phyloP scores from a whole-genome alignment of 2,797 vertebrate species.

The Muscicapa comitata region DNA sequence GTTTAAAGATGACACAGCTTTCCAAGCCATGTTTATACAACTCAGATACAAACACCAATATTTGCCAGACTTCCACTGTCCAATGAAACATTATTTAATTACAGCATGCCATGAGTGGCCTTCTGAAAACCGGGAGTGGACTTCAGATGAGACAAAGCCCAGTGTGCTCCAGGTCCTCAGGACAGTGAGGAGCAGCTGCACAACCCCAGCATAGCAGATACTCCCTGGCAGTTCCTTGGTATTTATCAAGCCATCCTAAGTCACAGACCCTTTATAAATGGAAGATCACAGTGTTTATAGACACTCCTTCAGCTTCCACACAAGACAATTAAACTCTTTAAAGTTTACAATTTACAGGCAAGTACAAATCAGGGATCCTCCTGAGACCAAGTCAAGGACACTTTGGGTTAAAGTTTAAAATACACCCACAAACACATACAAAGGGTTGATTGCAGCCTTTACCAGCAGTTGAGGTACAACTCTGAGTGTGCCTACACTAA shows the following conservation, averaged over 20 bases:
- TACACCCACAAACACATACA: background rate
- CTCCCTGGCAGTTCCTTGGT: background rate
- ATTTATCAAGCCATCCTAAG: background rate
- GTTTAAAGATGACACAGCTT: conserved; percentile 14
- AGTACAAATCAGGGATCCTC: background rate
- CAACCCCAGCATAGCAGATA: background rate
- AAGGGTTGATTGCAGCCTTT: background rate
- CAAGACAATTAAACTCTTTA: background rate
- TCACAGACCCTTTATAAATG: background rate
- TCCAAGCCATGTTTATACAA: conserved; percentile 42
- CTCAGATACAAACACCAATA: conserved; percentile 10
- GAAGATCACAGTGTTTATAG: background rate
- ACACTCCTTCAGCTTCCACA: background rate
- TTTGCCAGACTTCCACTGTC: background rate
- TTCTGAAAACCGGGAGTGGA: background rate
- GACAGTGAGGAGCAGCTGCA: background rate
- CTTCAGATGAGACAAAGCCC: background rate
- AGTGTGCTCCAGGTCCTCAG: background rate
- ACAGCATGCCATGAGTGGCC: background rate
- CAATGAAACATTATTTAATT: background rate
- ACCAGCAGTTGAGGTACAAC: background rate
- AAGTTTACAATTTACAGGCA: background rate
- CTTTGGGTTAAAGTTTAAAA: background rate
- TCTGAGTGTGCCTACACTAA: background rate
- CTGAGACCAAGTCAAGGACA: background rate